Percentiles rank a stretch among this genome's conserved stretches.
phyloP scores from a whole-genome alignment of 1,140 invertebrate species.

The Belonocnema kinseyi region DNA sequence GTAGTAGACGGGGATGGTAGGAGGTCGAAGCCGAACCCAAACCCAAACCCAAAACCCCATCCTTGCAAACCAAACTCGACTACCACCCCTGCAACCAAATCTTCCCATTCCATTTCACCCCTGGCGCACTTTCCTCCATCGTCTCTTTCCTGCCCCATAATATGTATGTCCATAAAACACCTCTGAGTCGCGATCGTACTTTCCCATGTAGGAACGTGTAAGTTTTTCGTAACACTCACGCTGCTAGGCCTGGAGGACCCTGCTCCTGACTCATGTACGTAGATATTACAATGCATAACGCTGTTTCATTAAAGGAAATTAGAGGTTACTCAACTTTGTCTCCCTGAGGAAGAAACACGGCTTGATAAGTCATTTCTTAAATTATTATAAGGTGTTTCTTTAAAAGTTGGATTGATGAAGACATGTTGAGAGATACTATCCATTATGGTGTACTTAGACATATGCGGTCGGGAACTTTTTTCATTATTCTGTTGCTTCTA shows the following conservation, averaged over 20 bases:
- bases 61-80: slow-evolving; percentile 45
- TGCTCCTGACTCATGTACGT: not conserved
- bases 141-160: slow-evolving; percentile 17
- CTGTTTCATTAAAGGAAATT: no score
- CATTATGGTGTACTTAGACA: no score
- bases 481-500: no score
- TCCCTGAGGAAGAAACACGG: no score
- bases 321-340: no score
- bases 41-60: slow-evolving; percentile 54
- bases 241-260: not conserved
- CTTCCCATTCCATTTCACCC: slow-evolving; percentile 53
- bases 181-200: slow-evolving; percentile 2
- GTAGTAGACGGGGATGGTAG: slow-evolving; percentile 35
- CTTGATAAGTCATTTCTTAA: no score
- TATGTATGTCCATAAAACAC: not conserved
- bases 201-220: slow-evolving; percentile 15
- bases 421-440: no score
- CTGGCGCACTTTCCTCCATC: slow-evolving; percentile 42
- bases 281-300: not conserved
- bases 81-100: slow-evolving; percentile 45
- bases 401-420: no score
- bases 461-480: no score
- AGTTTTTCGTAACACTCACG: not conserved
- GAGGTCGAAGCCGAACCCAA: slow-evolving; percentile 41
- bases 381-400: no score